Evolutionary conservation across 2,888 invertebrate species (phyloP).

Genomic region (Lacanobia oleracea): DNA sequence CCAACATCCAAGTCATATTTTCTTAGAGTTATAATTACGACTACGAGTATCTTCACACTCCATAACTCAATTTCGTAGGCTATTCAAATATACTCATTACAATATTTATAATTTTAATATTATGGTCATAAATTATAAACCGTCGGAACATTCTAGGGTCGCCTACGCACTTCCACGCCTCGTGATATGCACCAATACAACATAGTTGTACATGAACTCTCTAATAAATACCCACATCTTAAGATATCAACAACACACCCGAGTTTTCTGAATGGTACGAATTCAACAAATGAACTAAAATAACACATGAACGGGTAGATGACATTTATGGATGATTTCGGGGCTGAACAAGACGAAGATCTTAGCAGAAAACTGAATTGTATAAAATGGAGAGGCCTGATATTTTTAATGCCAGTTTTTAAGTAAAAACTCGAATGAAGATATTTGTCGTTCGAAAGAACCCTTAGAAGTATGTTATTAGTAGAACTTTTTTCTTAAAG

Average conservation of each 20-base stretch:
- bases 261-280: not conserved
- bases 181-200: conserved; percentile 38
- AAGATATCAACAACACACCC: not conserved
- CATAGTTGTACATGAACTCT: conserved; percentile 20
- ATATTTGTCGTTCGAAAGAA: no score
- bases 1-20: not conserved
- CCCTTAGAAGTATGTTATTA: no score
- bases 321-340: not conserved
- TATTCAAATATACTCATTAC: conserved; percentile 14
- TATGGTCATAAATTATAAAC: conserved; percentile 46
- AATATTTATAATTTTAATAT: conserved; percentile 35
- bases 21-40: not conserved
- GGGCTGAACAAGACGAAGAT: not conserved
- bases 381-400: not conserved
- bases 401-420: no score
- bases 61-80: conserved; percentile 13
- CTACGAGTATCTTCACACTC: conserved; percentile 12
- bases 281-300: not conserved
- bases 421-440: no score
- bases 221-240: not conserved
- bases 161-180: conserved; percentile 52
- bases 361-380: not conserved
- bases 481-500: no score
- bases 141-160: conserved; percentile 35
- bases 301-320: not conserved